Base-by-base conservation (phyloP, 92 coral and sea anemone species). In the Actinernus sp. region DNA sequence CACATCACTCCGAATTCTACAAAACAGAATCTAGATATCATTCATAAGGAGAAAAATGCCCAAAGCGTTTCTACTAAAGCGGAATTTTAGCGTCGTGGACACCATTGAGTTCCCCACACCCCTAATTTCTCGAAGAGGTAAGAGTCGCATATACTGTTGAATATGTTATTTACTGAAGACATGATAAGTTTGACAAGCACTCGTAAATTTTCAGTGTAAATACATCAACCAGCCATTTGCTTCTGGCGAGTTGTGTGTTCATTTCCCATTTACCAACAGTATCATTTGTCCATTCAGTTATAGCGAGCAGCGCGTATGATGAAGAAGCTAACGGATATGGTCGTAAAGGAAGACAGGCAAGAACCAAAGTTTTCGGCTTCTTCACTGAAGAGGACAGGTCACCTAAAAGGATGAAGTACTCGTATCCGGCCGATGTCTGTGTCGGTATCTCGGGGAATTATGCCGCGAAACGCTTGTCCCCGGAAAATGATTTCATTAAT, bases 401-500 rank as follows among this genome's bases (percentile, higher is more conserved):
- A 7, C 11, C 19, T 17, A 12, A 45, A 23, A 8, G 52, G 22
- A n/a, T n/a, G n/a, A 45, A 45, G 52, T 73, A 36, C 51, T 78
- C 89, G 20, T 88, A 81, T 58, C 85, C 85, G 17, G 73, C 71
- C 19, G 84, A 81, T 33, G 74, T 78, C 30, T 50, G 72, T 39
- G 71, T 61, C 51, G 91, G 82, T 46, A 65, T 63, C 64, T 63
- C 54, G 58, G n/a, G n/a, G 67, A 69, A 61, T 63, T 81, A 76
- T 64, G 79, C 78, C 56, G 75, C 65, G 58, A 65, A 80, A 71
- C 61, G 78, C 75, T 65, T 86, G 49, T 73, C 84, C 86, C 32
- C 68, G 59, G 83, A 71, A 71, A 82, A 75, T 63, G 88, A 61
- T 54, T 73, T 78, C 97, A 86, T 90, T 86, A 90, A 90, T 90